phyloP scores from a whole-genome alignment of 2,888 invertebrate species.

The Bugula neritina region DNA sequence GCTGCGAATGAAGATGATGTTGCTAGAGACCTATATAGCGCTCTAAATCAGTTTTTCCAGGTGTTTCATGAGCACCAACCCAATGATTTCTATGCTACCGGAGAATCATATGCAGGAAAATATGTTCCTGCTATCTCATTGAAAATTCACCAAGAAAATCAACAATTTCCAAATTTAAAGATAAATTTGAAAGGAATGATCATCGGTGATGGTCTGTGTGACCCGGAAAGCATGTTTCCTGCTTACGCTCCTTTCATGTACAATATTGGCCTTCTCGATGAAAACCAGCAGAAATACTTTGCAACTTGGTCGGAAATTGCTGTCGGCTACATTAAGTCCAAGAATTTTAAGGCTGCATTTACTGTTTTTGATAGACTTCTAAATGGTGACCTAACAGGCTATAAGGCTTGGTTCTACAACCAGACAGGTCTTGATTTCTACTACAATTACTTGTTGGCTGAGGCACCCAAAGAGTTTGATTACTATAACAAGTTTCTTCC shows the following conservation, averaged over 20 bases:
- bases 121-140: constrained; percentile 67
- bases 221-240: constrained; percentile 47
- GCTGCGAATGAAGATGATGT: constrained; percentile 73
- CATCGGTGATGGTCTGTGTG: constrained; percentile 48
- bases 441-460: constrained; percentile 43
- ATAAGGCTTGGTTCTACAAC: constrained; percentile 45
- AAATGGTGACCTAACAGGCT: constrained; percentile 43
- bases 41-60: constrained; percentile 68
- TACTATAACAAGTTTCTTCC: constrained; percentile 46
- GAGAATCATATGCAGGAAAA: constrained; percentile 65
- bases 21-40: constrained; percentile 68
- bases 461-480: constrained; percentile 37
- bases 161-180: constrained; percentile 32
- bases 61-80: constrained; percentile 69
- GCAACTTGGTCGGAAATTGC: constrained; percentile 35
- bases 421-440: constrained; percentile 44
- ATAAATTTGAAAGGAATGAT: constrained; percentile 46
- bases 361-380: constrained; percentile 43
- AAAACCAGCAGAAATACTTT: constrained; percentile 41
- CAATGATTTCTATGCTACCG: constrained; percentile 77
- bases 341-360: constrained; percentile 40
- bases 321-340: constrained; percentile 55
- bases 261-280: constrained; percentile 48
- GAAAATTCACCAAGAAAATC: constrained; percentile 39
- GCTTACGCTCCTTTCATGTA: constrained; percentile 54